phyloP scores from a whole-genome alignment of 2,888 invertebrate genomes.

The Drosophila kuntzei region DNA sequence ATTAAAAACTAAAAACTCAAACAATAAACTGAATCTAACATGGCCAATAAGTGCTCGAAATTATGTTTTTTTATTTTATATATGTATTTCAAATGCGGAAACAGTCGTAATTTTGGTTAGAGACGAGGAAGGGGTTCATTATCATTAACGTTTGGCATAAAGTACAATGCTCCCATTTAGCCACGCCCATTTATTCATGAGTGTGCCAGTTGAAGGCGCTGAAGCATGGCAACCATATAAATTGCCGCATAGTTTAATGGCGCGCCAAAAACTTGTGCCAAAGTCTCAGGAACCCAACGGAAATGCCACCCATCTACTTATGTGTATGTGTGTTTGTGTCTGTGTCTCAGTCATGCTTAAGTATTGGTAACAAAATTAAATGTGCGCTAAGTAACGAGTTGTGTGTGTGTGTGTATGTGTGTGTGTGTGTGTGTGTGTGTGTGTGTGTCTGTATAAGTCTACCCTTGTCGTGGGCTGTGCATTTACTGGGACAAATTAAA shows the following conservation, averaged over 20 bases:
- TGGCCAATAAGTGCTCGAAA: background rate
- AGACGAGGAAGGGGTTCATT: constrained; percentile 43
- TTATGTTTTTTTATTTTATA: background rate
- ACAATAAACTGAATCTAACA: background rate
- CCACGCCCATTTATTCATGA: constrained; percentile 50
- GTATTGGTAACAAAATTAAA: constrained; percentile 77
- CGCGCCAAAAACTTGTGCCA: constrained; percentile 58
- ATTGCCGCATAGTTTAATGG: constrained; percentile 78
- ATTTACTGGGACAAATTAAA: constrained; percentile 74
- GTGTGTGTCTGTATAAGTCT: background rate
- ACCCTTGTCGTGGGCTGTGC: constrained; percentile 38
- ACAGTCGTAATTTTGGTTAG: constrained; percentile 13
- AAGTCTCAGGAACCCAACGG: constrained; percentile 19
- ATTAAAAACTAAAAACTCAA: background rate
- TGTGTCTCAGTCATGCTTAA: constrained; percentile 22
- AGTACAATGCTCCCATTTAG: constrained; percentile 15
- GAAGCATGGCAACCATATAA: constrained; percentile 68
- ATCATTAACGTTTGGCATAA: constrained; percentile 49
- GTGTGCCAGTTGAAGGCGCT: constrained; percentile 42
- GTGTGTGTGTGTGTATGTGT: constrained; percentile 25
- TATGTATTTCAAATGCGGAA: constrained; percentile 14
- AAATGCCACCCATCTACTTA: constrained; percentile 34
- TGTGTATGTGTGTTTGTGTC: constrained; percentile 2
- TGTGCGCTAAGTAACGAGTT: constrained; percentile 76
- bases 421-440: background rate